A percentile compares a stretch with the other conserved stretches of the same genome.
These are phyloP conservation scores for Agapetus fuscipes DNA, from an alignment of 2,888 invertebrate genomes.

Conservation along the genomic window DNA sequence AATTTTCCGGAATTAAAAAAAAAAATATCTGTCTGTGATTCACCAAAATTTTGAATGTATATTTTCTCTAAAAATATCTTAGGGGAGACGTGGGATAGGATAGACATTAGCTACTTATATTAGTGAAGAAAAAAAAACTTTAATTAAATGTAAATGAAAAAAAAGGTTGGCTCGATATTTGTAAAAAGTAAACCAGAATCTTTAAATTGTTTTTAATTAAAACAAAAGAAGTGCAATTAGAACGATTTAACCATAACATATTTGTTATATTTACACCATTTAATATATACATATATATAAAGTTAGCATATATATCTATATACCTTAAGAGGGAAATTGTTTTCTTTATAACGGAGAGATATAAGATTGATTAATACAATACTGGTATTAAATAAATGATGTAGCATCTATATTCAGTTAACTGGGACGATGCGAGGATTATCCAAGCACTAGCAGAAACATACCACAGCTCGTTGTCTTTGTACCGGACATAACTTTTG, in stretches of 20 bases:
- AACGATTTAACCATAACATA: constrained; percentile 37
- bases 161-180: constrained; percentile 21
- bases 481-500: too few species aligned
- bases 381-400: constrained; percentile 30
- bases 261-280: constrained; percentile 29
- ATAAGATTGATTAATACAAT: constrained; percentile 51
- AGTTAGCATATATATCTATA: constrained; percentile 27
- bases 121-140: constrained; percentile 11
- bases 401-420: constrained; percentile 13
- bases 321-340: constrained; percentile 33
- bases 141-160: constrained; percentile 21
- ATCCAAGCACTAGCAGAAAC: too few species aligned
- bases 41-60: constrained; percentile 50
- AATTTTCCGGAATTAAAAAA: constrained; percentile 28
- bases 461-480: too few species aligned
- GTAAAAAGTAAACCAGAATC: constrained; percentile 26
- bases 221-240: constrained; percentile 54
- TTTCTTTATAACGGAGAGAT: constrained; percentile 46
- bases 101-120: constrained; percentile 17
- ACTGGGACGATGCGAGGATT: constrained; percentile 8
- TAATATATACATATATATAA: constrained; percentile 21
- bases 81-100: constrained; percentile 23
- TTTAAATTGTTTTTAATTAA: constrained; percentile 31
- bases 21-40: constrained; percentile 50
- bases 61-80: constrained; percentile 49